These are phyloP conservation scores for Drosophila lacteicornis DNA, from an alignment of 1,140 invertebrate genomes.

Conservation along the genomic window DNA sequence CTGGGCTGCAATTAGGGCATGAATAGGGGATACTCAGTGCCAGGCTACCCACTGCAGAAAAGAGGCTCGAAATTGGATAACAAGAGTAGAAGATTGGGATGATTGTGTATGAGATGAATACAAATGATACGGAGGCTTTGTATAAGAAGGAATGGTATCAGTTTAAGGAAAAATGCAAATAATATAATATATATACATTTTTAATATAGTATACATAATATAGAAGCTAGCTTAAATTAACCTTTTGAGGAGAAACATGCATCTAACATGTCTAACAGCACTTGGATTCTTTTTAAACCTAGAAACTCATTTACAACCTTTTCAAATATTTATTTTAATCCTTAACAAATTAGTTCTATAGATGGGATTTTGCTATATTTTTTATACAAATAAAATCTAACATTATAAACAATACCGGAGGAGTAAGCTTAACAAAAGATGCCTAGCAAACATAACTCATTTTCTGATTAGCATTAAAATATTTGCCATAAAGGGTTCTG, in stretches of 20 bases:
- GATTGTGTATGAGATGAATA: conserved; percentile 1
- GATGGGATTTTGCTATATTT: background rate
- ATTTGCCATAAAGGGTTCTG: no score
- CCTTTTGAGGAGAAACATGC: background rate
- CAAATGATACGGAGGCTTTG: background rate
- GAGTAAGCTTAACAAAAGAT: background rate
- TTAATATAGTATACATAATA: background rate
- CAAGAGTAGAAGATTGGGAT: conserved; percentile 19
- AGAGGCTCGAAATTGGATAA: conserved; percentile 43
- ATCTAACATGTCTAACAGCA: background rate
- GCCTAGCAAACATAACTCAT: no score
- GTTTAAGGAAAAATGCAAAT: background rate
- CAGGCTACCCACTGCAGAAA: conserved; percentile 29
- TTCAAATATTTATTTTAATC: background rate
- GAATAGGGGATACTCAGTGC: conserved; percentile 59
- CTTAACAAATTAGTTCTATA: background rate
- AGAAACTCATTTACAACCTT: background rate
- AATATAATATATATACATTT: background rate
- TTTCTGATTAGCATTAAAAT: no score
- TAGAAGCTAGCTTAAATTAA: no score
- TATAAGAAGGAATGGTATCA: background rate
- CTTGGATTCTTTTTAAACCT: background rate
- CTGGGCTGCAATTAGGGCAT: conserved; percentile 53
- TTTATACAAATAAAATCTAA: no score
- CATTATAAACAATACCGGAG: no score